Evolutionary conservation across 2,888 invertebrate genomes (phyloP).

Genomic region (Lasioglossum leucozonium): DNA sequence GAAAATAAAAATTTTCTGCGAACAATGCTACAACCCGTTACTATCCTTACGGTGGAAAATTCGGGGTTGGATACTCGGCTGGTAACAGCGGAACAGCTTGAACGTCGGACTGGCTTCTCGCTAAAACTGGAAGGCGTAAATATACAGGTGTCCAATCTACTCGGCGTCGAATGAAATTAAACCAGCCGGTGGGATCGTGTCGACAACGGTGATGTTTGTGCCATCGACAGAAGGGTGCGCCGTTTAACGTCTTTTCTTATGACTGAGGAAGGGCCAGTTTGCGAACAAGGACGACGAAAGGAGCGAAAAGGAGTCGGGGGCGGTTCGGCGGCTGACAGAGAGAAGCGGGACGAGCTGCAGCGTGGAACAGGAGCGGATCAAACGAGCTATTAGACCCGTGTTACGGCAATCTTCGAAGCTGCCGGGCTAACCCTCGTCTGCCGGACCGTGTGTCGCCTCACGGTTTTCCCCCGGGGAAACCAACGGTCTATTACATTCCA

Average conservation of each 20-base stretch:
- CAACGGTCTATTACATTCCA: constrained; percentile 75
- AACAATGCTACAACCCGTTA: too few species aligned
- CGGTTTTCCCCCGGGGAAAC: constrained; percentile 63
- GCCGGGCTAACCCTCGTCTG: constrained; percentile 65
- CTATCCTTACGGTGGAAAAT: background rate
- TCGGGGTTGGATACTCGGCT: background rate
- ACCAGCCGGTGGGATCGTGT: constrained; percentile 21
- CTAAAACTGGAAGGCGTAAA: background rate
- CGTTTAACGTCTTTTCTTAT: constrained; percentile 63
- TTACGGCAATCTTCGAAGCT: constrained; percentile 72
- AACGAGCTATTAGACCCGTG: constrained; percentile 80
- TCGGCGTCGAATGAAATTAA: constrained; percentile 15
- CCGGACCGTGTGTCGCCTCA: constrained; percentile 67
- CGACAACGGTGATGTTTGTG: constrained; percentile 43
- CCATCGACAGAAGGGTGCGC: constrained; percentile 44
- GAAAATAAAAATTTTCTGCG: too few species aligned
- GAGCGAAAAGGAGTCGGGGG: background rate
- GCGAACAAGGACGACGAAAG: constrained; percentile 24
- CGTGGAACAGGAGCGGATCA: constrained; percentile 73
- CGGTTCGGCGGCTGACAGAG: constrained; percentile 29
- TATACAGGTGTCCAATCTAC: constrained; percentile 3
- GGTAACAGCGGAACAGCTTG: background rate
- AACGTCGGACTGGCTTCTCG: background rate
- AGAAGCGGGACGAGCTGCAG: constrained; percentile 49
- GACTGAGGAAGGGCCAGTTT: constrained; percentile 1